phyloP scores from a whole-genome alignment of 53 echinoderm and acorn worm genomes.

The Echinarachnius parma region DNA sequence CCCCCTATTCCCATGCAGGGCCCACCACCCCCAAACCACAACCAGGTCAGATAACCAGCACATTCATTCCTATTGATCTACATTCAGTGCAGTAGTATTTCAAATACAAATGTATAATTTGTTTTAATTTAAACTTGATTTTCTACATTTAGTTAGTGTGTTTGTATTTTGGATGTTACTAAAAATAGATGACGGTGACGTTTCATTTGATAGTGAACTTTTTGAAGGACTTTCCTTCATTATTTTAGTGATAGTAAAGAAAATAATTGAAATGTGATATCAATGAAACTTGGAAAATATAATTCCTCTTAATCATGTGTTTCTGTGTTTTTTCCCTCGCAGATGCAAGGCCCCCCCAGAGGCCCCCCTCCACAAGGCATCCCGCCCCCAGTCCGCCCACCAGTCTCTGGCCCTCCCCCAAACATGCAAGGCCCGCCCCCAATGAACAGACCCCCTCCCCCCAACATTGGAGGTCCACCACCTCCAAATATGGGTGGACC shows the following conservation, averaged over 20 bases:
- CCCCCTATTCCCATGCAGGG: conserved; percentile 77
- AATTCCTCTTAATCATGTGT: neutral
- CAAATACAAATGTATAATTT: neutral
- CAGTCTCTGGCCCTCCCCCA: conserved; percentile 32
- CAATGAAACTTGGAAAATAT: no score
- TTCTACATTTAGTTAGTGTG: neutral
- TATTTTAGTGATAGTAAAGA: no score
- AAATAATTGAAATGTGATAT: no score
- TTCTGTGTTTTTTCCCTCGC: neutral
- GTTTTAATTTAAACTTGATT: neutral
- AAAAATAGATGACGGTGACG: no score
- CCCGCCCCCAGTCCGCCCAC: conserved; percentile 36
- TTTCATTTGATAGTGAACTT: no score
- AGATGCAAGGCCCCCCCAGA: conserved; percentile 54
- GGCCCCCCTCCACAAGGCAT: conserved; percentile 43
- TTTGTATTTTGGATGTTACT: neutral
- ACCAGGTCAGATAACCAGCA: conserved; percentile 9
- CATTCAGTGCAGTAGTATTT: neutral
- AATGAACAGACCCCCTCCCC: conserved; percentile 20
- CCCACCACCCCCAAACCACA: conserved; percentile 57
- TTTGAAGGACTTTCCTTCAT: no score
- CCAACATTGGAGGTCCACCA: neutral
- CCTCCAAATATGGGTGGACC: conserved; percentile 7
- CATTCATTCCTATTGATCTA: neutral
- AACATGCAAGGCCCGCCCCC: conserved; percentile 45